Conservation (phyloP, 2,888 invertebrate species). For the Drosophila stalkeri region DNA sequence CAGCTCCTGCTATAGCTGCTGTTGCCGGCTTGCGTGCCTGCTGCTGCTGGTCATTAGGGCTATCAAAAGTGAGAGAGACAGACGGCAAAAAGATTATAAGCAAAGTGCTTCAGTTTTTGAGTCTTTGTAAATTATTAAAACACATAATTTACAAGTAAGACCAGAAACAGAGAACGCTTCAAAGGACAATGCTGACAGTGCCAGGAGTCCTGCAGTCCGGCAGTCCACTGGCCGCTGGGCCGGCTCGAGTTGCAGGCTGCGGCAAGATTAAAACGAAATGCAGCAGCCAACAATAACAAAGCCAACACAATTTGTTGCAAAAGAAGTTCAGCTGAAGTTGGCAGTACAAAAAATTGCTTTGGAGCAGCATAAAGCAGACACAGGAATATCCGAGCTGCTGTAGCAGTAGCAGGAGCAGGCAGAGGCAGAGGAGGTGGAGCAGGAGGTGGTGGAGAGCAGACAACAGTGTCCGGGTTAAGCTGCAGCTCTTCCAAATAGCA, state of each 20-base stretch:
- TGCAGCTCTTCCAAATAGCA: constrained; percentile 16
- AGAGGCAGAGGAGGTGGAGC: neutral
- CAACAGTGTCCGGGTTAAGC: constrained; percentile 17
- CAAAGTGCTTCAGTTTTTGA: constrained; percentile 71
- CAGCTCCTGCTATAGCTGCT: neutral
- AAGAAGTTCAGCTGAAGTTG: constrained; percentile 66
- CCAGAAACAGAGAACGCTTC: constrained; percentile 26
- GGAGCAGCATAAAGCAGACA: neutral
- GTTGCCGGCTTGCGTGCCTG: neutral
- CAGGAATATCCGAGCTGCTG: neutral
- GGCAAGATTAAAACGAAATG: constrained; percentile 68
- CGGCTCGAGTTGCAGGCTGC: constrained; percentile 6
- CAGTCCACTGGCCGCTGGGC: neutral
- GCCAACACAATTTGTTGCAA: constrained; percentile 71
- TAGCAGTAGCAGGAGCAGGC: too few relatives aligned
- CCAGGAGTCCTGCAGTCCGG: constrained; percentile 15
- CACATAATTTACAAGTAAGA: constrained; percentile 71
- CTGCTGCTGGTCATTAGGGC: constrained; percentile 59
- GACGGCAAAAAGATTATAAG: constrained; percentile 65
- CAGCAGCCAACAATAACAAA: constrained; percentile 61
- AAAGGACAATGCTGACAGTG: constrained; percentile 52
- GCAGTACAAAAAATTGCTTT: constrained; percentile 39
- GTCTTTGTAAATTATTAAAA: constrained; percentile 79
- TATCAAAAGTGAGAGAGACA: constrained; percentile 35
- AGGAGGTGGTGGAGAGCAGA: neutral